phyloP scores from a whole-genome alignment of 2,888 invertebrate species.

The Diabrotica balteata region DNA sequence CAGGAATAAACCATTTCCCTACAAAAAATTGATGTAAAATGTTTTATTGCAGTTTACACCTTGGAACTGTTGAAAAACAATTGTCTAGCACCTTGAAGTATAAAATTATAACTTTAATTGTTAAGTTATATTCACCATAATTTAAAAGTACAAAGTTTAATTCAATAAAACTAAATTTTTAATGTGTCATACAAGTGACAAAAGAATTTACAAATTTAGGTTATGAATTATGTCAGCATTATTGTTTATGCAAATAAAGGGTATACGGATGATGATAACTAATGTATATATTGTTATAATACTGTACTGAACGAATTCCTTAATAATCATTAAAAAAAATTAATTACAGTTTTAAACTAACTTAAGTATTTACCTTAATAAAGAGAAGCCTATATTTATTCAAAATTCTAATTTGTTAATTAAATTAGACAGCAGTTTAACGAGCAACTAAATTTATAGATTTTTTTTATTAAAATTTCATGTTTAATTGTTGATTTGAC shows the following conservation, averaged over 20 bases:
- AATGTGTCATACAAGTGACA: slow-evolving; percentile 10
- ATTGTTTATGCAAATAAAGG: background rate
- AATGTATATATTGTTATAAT: slow-evolving; percentile 16
- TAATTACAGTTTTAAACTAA: background rate
- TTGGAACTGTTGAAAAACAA: too few species aligned
- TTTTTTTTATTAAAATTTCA: slow-evolving; percentile 32
- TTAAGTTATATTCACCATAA: slow-evolving; percentile 18
- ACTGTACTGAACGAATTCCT: background rate
- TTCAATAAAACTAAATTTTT: slow-evolving; percentile 6
- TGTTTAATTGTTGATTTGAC: slow-evolving; percentile 38
- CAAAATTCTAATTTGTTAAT: slow-evolving; percentile 1
- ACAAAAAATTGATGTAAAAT: slow-evolving; percentile 11
- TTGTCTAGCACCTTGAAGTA: too few species aligned
- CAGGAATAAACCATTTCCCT: slow-evolving; percentile 48
- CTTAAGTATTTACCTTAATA: slow-evolving; percentile 6
- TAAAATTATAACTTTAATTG: background rate
- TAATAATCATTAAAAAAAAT: background rate
- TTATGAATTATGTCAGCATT: slow-evolving; percentile 9
- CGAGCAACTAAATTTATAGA: slow-evolving; percentile 22
- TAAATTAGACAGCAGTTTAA: slow-evolving; percentile 12
- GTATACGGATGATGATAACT: background rate
- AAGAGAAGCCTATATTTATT: slow-evolving; percentile 8
- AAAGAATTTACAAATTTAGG: slow-evolving; percentile 6
- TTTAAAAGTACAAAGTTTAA: slow-evolving; percentile 18
- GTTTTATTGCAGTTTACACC: too few species aligned